phyloP scores from a whole-genome alignment of 2,888 invertebrate genomes.

The Arrhopalites spinosus region DNA sequence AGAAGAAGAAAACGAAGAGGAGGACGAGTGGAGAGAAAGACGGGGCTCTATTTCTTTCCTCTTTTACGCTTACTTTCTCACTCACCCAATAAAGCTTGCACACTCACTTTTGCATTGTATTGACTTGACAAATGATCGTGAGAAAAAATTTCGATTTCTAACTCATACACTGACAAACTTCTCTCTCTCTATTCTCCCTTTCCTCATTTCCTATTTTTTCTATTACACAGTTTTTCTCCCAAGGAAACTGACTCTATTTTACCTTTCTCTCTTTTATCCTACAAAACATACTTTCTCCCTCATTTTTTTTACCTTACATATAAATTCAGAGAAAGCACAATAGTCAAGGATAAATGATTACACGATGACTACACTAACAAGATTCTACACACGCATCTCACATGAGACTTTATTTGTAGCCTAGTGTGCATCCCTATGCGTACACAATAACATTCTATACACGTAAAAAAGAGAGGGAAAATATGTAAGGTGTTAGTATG shows the following conservation, averaged over 20 bases:
- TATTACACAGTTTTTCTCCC: not conserved
- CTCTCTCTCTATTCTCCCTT: not conserved
- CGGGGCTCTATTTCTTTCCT: not conserved
- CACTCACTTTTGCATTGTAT: constrained; percentile 4
- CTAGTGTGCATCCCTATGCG: too few relatives aligned
- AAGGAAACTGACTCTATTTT: not conserved
- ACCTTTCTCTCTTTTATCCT: not conserved
- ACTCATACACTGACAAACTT: constrained; percentile 8
- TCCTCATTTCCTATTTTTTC: not conserved
- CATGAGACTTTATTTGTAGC: too few relatives aligned
- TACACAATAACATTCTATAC: too few relatives aligned
- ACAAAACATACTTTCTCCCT: not conserved
- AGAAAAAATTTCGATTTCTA: constrained; percentile 20
- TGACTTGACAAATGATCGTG: constrained; percentile 15
- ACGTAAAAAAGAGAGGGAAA: too few relatives aligned
- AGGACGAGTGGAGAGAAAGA: too few relatives aligned
- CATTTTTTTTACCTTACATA: not conserved
- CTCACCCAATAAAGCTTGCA: constrained; percentile 12
- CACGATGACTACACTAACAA: not conserved
- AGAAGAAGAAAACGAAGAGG: not conserved
- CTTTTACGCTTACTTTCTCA: constrained; percentile 1
- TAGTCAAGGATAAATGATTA: not conserved
- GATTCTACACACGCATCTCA: not conserved
- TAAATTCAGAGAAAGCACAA: not conserved
- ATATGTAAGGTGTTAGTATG: too few relatives aligned